Conservation (phyloP, 2,797 vertebrate species). For the Kryptopterus vitreolus region DNA sequence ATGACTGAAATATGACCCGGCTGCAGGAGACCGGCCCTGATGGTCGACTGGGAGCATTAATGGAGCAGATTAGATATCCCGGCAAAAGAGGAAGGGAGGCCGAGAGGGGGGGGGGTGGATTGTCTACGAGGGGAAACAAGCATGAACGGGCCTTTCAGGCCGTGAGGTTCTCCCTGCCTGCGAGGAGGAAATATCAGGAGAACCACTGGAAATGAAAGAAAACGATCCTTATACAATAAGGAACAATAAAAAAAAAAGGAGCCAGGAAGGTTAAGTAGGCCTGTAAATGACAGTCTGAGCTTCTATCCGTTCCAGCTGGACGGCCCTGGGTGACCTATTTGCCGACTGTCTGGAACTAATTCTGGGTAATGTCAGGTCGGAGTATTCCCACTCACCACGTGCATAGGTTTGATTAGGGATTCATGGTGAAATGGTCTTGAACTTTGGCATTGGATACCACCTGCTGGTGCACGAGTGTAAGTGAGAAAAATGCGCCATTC, state of each 20-base stretch:
- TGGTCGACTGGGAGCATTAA: conserved; percentile 73
- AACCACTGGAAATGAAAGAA: conserved; percentile 55
- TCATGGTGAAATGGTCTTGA: conserved; percentile 24
- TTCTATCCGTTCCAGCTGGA: conserved; percentile 52
- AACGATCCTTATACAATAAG: conserved; percentile 53
- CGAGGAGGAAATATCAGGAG: conserved; percentile 31
- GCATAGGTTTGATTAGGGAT: neutral
- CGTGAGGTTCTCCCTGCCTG: conserved; percentile 33
- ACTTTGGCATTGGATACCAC: conserved; percentile 51
- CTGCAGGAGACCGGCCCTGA: conserved; percentile 63
- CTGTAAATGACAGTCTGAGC: conserved; percentile 56
- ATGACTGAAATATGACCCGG: conserved; percentile 68
- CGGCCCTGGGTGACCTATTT: conserved; percentile 45
- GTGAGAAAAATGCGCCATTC: neutral
- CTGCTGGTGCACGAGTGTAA: conserved; percentile 49
- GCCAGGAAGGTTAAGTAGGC: conserved; percentile 62
- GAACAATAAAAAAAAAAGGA: conserved; percentile 64
- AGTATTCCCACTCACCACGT: conserved; percentile 1
- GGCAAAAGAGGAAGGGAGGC: conserved; percentile 30
- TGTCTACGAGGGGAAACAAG: conserved; percentile 12
- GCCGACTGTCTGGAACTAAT: conserved; percentile 28
- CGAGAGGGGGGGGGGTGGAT: conserved; percentile 6
- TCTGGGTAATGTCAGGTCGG: conserved; percentile 19
- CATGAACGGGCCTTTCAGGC: conserved; percentile 27
- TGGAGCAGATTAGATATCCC: conserved; percentile 74